These are phyloP conservation scores for Rhynchomys soricoides DNA, from an alignment of 2,113 vertebrate genomes.

Conservation along the genomic window DNA sequence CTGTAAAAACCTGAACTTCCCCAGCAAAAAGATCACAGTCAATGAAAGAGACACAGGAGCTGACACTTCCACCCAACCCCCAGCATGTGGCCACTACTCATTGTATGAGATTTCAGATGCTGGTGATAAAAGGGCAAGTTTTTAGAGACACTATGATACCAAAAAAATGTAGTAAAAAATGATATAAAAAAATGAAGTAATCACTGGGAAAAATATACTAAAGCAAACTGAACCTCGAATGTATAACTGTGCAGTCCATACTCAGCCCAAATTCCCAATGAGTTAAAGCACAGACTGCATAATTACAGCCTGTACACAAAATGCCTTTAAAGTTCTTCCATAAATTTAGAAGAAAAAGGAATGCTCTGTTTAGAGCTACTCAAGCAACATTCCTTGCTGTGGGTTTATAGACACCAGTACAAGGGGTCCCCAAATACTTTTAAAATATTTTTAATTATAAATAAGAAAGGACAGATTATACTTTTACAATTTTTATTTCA, in stretches of 20 bases:
- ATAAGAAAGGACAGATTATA: conserved; percentile 77
- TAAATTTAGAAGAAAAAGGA: conserved; percentile 70
- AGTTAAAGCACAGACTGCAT: conserved; percentile 60
- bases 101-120: conserved; percentile 40
- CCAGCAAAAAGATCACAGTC: neutral
- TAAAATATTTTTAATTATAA: conserved; percentile 69
- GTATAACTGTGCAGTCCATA: conserved; percentile 1
- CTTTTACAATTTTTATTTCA: conserved; percentile 23
- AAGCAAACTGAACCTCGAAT: conserved; percentile 54
- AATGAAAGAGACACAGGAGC: neutral
- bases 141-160: conserved; percentile 46
- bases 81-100: neutral
- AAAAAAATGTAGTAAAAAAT: conserved; percentile 69
- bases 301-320: conserved; percentile 62
- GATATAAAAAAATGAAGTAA: conserved; percentile 68
- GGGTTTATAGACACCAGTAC: conserved; percentile 67
- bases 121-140: conserved; percentile 47
- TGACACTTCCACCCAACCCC: neutral
- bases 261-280: conserved; percentile 39
- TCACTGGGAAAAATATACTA: conserved; percentile 53
- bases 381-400: conserved; percentile 60
- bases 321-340: conserved; percentile 74
- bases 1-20: neutral
- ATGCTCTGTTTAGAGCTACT: conserved; percentile 57
- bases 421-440: conserved; percentile 70